Evolutionary conservation across 2,797 vertebrate genomes (phyloP).

Genomic region (Mormyrops boulengeri): DNA sequence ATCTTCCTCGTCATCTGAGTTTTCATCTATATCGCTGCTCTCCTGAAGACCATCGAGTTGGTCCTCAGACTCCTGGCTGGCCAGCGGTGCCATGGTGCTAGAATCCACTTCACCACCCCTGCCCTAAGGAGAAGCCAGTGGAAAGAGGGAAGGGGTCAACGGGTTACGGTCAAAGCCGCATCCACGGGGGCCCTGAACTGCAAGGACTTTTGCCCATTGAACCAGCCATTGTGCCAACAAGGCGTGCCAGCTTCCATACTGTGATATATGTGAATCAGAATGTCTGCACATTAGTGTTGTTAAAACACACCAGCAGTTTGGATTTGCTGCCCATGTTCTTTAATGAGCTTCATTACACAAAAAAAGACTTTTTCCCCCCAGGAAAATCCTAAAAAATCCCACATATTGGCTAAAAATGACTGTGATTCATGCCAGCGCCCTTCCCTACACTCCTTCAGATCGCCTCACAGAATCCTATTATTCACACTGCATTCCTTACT

Average conservation of each 20-base stretch:
- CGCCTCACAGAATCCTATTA: background rate
- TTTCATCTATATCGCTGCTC: constrained; percentile 43
- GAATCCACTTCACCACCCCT: constrained; percentile 43
- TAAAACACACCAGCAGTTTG: background rate
- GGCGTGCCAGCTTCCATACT: background rate
- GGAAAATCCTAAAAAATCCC: background rate
- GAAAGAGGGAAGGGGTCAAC: background rate
- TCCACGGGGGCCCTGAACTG: background rate
- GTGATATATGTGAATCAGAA: background rate
- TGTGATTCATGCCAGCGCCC: background rate
- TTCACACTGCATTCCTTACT: background rate
- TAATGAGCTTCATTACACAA: background rate
- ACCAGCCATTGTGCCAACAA: background rate
- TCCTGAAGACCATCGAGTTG: constrained; percentile 56
- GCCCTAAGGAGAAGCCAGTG: constrained; percentile 31
- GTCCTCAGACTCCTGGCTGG: constrained; percentile 49
- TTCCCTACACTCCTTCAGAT: too few species aligned
- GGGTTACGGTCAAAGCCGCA: background rate
- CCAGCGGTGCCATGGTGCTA: constrained; percentile 46
- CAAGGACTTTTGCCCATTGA: background rate
- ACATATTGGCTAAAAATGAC: background rate
- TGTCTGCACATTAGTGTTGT: background rate
- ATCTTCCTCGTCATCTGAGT: constrained; percentile 51
- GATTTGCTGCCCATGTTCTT: background rate
- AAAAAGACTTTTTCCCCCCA: background rate